Evolutionary conservation across 53 echinoderm and acorn worm species (phyloP).

Genomic region (Antedon mediterranea): DNA sequence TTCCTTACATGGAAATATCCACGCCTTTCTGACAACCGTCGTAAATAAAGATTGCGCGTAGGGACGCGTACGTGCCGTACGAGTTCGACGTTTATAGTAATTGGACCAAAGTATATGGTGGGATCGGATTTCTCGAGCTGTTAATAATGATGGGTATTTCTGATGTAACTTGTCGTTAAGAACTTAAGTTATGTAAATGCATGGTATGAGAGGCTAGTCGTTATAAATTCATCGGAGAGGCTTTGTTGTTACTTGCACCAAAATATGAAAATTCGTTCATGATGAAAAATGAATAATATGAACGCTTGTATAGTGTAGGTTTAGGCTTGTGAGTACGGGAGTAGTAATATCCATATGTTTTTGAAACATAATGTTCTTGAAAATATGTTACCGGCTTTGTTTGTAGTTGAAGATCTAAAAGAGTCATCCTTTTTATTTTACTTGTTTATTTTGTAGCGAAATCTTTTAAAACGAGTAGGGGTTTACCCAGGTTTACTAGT

Average conservation of each 20-base stretch:
- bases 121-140: neutral
- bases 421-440: too few relatives aligned
- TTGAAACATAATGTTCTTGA: too few relatives aligned
- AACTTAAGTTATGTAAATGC: slow-evolving; percentile 1
- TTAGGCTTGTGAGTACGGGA: too few relatives aligned
- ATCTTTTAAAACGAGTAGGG: too few relatives aligned
- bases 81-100: neutral
- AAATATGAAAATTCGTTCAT: neutral
- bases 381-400: too few relatives aligned
- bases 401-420: too few relatives aligned
- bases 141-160: neutral
- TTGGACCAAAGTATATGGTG: neutral
- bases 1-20: neutral
- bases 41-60: neutral
- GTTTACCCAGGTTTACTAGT: too few relatives aligned
- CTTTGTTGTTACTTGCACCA: neutral
- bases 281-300: too few relatives aligned
- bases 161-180: neutral
- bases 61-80: neutral
- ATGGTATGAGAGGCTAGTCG: neutral
- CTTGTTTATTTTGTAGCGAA: too few relatives aligned
- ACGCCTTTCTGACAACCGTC: neutral
- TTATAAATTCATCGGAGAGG: neutral
- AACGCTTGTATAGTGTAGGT: too few relatives aligned
- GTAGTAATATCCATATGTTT: too few relatives aligned